These are phyloP conservation scores for Nymphalis io DNA, from an alignment of 1,140 invertebrate species.

Conservation along the genomic window DNA sequence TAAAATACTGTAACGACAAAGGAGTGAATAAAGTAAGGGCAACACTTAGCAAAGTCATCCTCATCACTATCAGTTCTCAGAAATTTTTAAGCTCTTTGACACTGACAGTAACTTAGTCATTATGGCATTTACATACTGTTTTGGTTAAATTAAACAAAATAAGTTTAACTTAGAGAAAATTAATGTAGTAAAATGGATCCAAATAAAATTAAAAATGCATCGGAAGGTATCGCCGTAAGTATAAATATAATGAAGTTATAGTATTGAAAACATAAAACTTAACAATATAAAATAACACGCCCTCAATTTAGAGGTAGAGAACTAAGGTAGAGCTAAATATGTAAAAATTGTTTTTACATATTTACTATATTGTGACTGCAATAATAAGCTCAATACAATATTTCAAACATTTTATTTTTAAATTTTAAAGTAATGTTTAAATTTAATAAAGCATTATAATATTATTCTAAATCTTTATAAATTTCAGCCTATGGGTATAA, in stretches of 20 bases:
- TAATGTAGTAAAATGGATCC: conserved; percentile 52
- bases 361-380: too few species aligned
- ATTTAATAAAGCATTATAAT: too few species aligned
- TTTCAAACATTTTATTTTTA: too few species aligned
- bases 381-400: too few species aligned
- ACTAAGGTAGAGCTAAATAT: too few species aligned
- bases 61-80: too few species aligned
- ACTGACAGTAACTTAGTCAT: conserved; percentile 5
- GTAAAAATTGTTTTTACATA: too few species aligned
- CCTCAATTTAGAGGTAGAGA: too few species aligned
- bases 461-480: neutral
- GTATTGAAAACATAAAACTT: neutral
- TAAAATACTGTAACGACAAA: too few species aligned
- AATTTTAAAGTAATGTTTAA: too few species aligned
- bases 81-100: neutral
- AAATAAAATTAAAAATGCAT: conserved; percentile 66
- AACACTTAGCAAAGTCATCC: too few species aligned
- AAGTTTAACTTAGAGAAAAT: conserved; percentile 3
- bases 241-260: neutral
- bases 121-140: conserved; percentile 25
- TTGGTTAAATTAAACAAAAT: conserved; percentile 24
- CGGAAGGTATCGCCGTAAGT: conserved; percentile 76
- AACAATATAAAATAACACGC: neutral
- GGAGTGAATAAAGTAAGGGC: too few species aligned
- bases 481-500: conserved; percentile 71